Evolutionary conservation across 2,888 invertebrate genomes (phyloP).

Genomic region (Mythimna pallens): DNA sequence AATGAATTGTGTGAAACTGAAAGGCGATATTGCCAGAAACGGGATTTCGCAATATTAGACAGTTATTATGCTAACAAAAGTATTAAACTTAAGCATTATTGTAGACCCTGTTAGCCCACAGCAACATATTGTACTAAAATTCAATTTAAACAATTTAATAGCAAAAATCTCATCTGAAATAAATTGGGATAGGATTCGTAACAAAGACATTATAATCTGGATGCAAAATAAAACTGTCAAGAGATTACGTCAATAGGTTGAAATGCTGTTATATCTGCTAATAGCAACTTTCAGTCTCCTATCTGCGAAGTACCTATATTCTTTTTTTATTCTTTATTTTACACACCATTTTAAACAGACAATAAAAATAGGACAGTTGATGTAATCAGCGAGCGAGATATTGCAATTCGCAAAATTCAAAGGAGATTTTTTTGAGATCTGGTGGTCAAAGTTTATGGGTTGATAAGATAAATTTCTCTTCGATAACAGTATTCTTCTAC

Average conservation of each 20-base stretch:
- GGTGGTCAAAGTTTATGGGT: background rate
- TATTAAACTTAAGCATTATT: too few species aligned
- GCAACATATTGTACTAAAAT: too few species aligned
- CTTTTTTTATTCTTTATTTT: too few species aligned
- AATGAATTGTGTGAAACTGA: background rate
- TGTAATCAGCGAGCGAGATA: too few species aligned
- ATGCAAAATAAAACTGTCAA: background rate
- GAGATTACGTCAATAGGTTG: background rate
- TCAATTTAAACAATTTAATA: too few species aligned
- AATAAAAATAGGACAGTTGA: too few species aligned
- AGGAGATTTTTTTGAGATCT: background rate
- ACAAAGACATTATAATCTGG: background rate
- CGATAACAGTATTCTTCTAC: background rate
- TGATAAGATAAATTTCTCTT: background rate
- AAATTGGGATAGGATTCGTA: background rate
- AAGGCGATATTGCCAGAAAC: background rate
- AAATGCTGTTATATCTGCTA: background rate
- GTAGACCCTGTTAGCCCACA: too few species aligned
- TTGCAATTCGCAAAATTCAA: background rate
- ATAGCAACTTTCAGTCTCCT: background rate
- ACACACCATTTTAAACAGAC: too few species aligned
- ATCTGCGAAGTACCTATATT: background rate
- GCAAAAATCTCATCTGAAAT: background rate
- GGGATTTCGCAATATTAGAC: too few species aligned
- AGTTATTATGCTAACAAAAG: too few species aligned